phyloP scores from a whole-genome alignment of 2,113 vertebrate genomes.

The Myrmophylax atrothorax region DNA sequence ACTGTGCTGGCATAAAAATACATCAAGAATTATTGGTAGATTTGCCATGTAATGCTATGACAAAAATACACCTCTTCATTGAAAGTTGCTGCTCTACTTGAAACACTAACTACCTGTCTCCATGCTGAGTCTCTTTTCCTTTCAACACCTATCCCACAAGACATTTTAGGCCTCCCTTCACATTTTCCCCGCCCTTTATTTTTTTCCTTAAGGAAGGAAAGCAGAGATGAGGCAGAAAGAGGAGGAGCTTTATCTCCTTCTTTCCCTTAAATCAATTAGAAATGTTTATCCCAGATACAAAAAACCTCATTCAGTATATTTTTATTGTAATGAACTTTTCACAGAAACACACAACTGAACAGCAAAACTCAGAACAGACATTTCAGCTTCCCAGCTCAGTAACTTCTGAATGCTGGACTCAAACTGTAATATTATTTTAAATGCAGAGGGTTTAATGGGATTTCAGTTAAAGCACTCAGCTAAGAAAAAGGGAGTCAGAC shows the following conservation, averaged over 20 bases:
- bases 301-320: not conserved
- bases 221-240: not conserved
- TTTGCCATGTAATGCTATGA: not conserved
- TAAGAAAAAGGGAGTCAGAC: not conserved
- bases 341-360: not conserved
- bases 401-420: not conserved
- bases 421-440: not conserved
- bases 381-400: not conserved
- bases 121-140: not conserved
- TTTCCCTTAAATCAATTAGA: not conserved
- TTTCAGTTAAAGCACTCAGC: not conserved
- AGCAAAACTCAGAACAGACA: not conserved
- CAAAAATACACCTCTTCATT: not conserved
- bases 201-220: not conserved
- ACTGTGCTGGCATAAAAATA: not conserved
- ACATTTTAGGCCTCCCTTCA: not conserved
- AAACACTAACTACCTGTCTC: not conserved
- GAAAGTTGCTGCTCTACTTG: not conserved
- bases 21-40: not conserved
- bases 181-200: rapidly evolving
- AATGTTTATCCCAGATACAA: not conserved
- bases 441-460: not conserved
- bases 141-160: not conserved
- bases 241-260: not conserved
- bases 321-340: not conserved